Base-by-base conservation (phyloP, 2,797 vertebrate species). In the Erethizon dorsatum region DNA sequence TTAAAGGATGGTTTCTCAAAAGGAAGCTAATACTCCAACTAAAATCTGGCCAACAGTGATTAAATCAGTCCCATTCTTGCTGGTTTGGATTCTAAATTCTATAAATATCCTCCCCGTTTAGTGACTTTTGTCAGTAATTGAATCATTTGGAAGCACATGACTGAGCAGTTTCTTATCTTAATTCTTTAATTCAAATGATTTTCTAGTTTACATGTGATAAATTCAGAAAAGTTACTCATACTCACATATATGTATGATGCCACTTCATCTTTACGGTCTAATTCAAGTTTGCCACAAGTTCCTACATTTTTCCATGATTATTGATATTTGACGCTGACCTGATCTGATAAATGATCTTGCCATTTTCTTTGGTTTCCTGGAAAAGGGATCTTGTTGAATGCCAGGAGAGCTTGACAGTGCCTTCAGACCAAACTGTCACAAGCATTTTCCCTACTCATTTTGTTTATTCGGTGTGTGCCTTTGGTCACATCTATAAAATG, bases 381-480 rank as follows among this genome's bases (percentile, higher is more conserved):
- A 94, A 94, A 91, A 88, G 7, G 17, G 85, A 96, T 80, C 69
- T 77, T 92, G 33, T 90, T 83, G 31, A 89, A 94, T 89, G 79
- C 45, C 61, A 89, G 65, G 75, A 69, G 71, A 90, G 47, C 28
- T 93, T 96, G 88, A 95, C 65, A 95, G 78, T 95, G 18, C 57
- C 96, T 71, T 95, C 54, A 41, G 77, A 88, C 50, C 28, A 85
- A 85, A 86, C 71, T 94, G 56, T 96, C 90, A 95, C 61, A 96
- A 90, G 3, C 6, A 94, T 90, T 95, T 95, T 92, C 77, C 63
- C 86, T 96, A 92, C 94, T 96, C 82, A 83, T 33, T 95, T 93
- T 93, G 56, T 45, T 93, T 93, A 87, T 79, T 82, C 84, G 14
- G 4, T 93, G 14, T 89, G 22, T 88, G 59, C 52, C 80, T 95